Base-by-base conservation (phyloP, 2,888 invertebrate genomes). In the Altica lythri region DNA sequence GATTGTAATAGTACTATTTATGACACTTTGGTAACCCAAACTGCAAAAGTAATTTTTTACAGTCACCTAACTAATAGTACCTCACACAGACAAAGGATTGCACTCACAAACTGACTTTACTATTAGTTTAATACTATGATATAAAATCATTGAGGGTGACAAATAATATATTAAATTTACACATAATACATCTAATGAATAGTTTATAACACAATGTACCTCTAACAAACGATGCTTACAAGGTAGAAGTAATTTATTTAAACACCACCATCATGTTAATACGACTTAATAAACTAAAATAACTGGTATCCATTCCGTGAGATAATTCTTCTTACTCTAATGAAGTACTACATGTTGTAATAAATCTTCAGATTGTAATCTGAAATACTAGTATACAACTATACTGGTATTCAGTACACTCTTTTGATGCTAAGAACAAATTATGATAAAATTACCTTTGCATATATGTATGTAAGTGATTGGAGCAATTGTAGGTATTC, bases 401-500 rank as follows among this genome's bases (percentile, higher is more conserved):
- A 37, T n/a, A 37, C 37, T 9, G 19, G 18, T 17, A 17, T 37
- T 37, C 12, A 30, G 30, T n/a, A n/a, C n/a, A n/a, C n/a, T n/a
- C n/a, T n/a, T n/a, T n/a, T n/a, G 14, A 37, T 37, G 37, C 18
- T 37, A 37, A 37, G 18, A 37, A 37, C 37, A 18, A 17, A 37
- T 37, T 18, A 37, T 37, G 17, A 19, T 19, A 14, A 10, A 1
- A 19, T 37, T 18, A 37, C 37, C 37, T 37, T 37, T 37, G 19
- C 19, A 37, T 19, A 19, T 29, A 10, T 10, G 17, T 38, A 14
- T 46, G 6, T 38, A 37, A 47, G 35, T 35, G 37, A 34, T 10
- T 25, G 29, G 16, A 10, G 37, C 47, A 47, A 47, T 37, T 37
- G 47, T 37, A 29, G 46, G 47, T 47, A 37, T 37, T 37, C 47